Conservation (phyloP, 1,140 invertebrate genomes). For the Cephus cinctus region DNA sequence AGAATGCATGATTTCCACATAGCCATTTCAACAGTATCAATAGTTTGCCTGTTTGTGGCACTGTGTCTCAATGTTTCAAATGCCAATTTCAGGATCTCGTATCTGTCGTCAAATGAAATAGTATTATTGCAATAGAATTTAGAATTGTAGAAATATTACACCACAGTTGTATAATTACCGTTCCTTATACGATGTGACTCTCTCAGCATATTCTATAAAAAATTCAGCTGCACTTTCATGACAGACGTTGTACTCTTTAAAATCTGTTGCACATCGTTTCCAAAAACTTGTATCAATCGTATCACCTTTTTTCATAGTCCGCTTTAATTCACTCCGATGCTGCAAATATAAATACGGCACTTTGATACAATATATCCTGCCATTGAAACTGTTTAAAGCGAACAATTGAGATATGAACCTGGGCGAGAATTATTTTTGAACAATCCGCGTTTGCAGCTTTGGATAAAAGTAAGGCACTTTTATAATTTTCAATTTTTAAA, state of each 20-base stretch:
- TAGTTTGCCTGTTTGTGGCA: conserved; percentile 33
- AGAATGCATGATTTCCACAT: conserved; percentile 52
- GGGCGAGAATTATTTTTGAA: conserved; percentile 41
- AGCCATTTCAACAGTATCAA: conserved; percentile 43
- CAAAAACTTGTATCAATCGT: conserved; percentile 56
- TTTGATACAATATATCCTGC: background rate
- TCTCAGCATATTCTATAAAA: conserved; percentile 55
- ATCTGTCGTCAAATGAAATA: conserved; percentile 23
- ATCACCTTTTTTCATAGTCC: conserved; percentile 35
- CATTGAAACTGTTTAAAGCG: background rate
- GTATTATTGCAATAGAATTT: background rate
- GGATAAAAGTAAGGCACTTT: conserved; percentile 60
- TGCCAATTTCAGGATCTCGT: conserved; percentile 43
- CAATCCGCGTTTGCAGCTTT: conserved; percentile 49
- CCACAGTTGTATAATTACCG: conserved; percentile 21
- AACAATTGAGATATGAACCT: conserved; percentile 25
- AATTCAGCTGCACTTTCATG: conserved; percentile 59
- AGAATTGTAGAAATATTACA: conserved; percentile 1
- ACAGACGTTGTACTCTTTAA: conserved; percentile 57
- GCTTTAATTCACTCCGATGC: conserved; percentile 38
- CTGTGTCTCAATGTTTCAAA: conserved; percentile 38
- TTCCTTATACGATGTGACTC: conserved; percentile 46
- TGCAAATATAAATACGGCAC: conserved; percentile 18
- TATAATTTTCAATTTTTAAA: conserved; percentile 53
- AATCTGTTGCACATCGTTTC: conserved; percentile 58